Evolutionary conservation across 2,888 invertebrate species (phyloP), one percentile per base, ranked within the genome.

Genomic region (Saturnia pavonia): DNA sequence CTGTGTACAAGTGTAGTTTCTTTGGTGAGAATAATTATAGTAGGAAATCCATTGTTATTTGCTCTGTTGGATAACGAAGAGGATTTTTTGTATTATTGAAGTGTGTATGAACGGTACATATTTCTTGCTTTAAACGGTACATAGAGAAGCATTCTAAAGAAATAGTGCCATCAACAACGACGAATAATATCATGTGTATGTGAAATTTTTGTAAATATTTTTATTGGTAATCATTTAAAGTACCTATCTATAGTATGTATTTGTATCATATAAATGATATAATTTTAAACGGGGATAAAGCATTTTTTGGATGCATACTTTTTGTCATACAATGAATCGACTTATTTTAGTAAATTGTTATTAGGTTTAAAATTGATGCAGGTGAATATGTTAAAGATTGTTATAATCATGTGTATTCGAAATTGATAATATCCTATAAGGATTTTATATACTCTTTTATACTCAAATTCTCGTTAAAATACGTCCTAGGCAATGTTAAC

Each of bases 311-410:
- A 80, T 80, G 79, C 77, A 77, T 76, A 78, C 79, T 80, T 82
- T 79, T 82, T 83, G 76, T 85, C 84, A 80, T 84, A 82, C 73
- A 79, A 78, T 82, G 83, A 84, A 83, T 78, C 82, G 80, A 82
- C 76, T 83, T 86, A 86, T 80, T 83, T 82, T 85, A 89, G 85
- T 74, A 73, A 82, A 86, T 85, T 85, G 83, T 87, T 88, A 81
- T 76, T 83, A 84, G 79, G 73, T 78, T 71, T 60, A 25, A 60
- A 63, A 65, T 76, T 70, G 90, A 91, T 92, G 93, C 93, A 92
- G 91, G 91, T 91, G 88, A 90, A 90, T 91, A 83, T 82, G 86
- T 73, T 90, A 86, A 88, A 87, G 82, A 88, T 91, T 89, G 88
- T 87, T 82, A 81, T 83, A 77, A 82, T 88, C 34, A 6, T 88